Percentiles rank a stretch among this genome's conserved stretches.
These are phyloP conservation scores for Phrynocephalus vlangalii DNA, from an alignment of 2,797 vertebrate genomes.

Conservation along the genomic window DNA sequence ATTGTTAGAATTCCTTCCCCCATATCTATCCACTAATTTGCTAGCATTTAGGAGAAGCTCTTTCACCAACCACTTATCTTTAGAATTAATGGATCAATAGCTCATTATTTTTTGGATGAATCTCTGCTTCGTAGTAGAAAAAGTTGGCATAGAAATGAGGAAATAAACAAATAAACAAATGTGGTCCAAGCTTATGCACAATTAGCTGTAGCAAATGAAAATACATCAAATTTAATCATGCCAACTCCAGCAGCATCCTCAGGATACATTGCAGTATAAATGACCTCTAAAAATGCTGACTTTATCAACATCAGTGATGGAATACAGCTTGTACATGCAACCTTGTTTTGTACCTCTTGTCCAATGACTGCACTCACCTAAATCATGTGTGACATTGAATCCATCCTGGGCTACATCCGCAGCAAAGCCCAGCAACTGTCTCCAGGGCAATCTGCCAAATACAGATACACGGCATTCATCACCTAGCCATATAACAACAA, in stretches of 20 bases:
- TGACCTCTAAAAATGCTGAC: neutral
- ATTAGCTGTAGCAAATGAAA: too few species aligned
- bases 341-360: neutral
- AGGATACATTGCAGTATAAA: too few species aligned
- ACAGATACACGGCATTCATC: constrained; percentile 22
- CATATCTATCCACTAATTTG: too few species aligned
- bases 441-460: constrained; percentile 87
- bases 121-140: neutral
- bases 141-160: neutral
- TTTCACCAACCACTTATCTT: neutral
- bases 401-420: constrained; percentile 90
- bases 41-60: neutral
- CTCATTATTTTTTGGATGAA: neutral
- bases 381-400: constrained; percentile 95
- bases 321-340: neutral
- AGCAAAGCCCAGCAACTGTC: constrained; percentile 85
- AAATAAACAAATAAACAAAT: neutral
- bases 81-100: neutral
- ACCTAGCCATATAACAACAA: neutral
- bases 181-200: too few species aligned
- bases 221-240: too few species aligned
- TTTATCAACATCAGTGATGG: neutral
- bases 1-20: too few species aligned
- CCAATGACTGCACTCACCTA: constrained; percentile 82
- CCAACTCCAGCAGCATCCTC: too few species aligned